Percentiles rank a stretch among this genome's conserved stretches.
phyloP scores from a whole-genome alignment of 2,797 vertebrate genomes.

The Chelon auratus region DNA sequence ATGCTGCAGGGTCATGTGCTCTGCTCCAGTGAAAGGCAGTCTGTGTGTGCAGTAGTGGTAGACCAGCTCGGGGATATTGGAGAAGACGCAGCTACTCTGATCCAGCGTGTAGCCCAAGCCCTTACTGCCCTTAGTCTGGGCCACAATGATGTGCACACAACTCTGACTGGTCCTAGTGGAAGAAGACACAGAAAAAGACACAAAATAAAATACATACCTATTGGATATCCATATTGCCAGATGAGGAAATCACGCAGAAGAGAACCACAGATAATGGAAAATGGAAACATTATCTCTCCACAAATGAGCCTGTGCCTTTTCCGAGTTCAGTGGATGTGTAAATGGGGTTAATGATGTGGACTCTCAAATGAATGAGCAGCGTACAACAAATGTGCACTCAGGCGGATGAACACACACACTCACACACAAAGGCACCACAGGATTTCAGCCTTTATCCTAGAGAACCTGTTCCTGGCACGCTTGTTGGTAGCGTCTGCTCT shows the following conservation, averaged over 20 bases:
- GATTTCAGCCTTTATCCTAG: constrained; percentile 45
- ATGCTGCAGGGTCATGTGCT: constrained; percentile 94
- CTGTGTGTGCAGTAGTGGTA: constrained; percentile 92
- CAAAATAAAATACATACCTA: neutral
- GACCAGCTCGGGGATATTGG: constrained; percentile 92
- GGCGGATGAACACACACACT: constrained; percentile 34
- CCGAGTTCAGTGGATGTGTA: constrained; percentile 58
- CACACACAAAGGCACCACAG: constrained; percentile 32
- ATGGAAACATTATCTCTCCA: constrained; percentile 23
- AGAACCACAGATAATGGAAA: constrained; percentile 3
- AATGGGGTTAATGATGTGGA: constrained; percentile 70
- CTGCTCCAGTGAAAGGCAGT: constrained; percentile 94
- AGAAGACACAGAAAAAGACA: constrained; percentile 22
- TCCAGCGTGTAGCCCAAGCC: constrained; percentile 93
- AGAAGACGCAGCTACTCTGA: constrained; percentile 91
- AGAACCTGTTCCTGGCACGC: constrained; percentile 49
- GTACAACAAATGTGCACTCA: constrained; percentile 52
- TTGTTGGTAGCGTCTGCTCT: constrained; percentile 26
- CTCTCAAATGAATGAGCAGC: constrained; percentile 65
- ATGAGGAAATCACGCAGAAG: neutral
- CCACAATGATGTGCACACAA: constrained; percentile 96
- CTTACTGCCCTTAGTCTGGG: constrained; percentile 94
- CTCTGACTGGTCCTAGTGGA: constrained; percentile 90
- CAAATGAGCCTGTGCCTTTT: constrained; percentile 47
- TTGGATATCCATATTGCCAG: no score